Percentiles rank a stretch among this genome's conserved stretches.
These are phyloP conservation scores for Kryptopterus vitreolus DNA, from an alignment of 2,797 vertebrate genomes.

Conservation along the genomic window DNA sequence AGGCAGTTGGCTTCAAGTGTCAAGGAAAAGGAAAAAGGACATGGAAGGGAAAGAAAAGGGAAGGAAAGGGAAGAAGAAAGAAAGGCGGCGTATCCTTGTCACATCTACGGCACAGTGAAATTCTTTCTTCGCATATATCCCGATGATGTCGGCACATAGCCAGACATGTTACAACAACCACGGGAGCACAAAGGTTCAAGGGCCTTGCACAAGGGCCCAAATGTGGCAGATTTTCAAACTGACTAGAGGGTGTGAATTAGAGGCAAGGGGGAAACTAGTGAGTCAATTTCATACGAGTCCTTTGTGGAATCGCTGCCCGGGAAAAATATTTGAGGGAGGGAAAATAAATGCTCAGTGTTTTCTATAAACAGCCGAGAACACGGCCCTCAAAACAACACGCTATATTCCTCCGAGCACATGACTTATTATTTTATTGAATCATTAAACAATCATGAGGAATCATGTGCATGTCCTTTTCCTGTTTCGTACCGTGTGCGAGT, in stretches of 20 bases:
- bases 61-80: too few relatives aligned
- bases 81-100: neutral
- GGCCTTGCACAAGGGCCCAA: too few relatives aligned
- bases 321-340: neutral
- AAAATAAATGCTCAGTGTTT: neutral
- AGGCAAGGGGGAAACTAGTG: neutral
- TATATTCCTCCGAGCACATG: neutral
- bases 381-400: neutral
- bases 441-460: neutral
- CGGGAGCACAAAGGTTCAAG: too few relatives aligned
- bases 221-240: too few relatives aligned
- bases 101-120: too few relatives aligned
- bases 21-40: neutral
- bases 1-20: neutral
- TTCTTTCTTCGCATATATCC: too few relatives aligned
- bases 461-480: neutral
- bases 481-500: slow-evolving; percentile 8
- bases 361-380: neutral
- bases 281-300: neutral
- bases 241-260: neutral
- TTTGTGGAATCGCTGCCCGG: neutral
- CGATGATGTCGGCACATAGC: too few relatives aligned
- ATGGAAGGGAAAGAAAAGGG: neutral
- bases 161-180: too few relatives aligned
- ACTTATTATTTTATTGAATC: neutral